phyloP scores from a whole-genome alignment of 2,888 invertebrate genomes.

The Steinernema carpocapsae region DNA sequence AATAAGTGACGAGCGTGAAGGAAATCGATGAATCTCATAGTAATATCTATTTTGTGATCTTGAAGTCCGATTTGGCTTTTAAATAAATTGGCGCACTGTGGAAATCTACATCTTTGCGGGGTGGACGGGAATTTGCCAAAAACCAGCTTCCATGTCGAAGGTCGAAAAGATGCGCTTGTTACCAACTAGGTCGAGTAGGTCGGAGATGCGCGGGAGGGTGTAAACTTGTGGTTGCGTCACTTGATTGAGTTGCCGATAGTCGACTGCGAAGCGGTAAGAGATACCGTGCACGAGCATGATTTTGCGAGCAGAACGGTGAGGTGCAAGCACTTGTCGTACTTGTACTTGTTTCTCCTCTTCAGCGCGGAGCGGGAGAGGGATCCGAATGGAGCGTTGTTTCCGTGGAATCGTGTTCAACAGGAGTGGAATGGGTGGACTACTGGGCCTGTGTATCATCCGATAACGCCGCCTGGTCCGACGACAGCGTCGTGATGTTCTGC shows the following conservation, averaged over 20 bases:
- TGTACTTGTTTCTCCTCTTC: constrained; percentile 37
- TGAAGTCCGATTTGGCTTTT: no score
- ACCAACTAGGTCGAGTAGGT: not conserved
- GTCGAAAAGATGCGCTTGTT: not conserved
- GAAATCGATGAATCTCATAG: no score
- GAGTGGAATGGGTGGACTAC: not conserved
- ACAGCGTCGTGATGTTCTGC: not conserved
- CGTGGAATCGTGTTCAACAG: no score
- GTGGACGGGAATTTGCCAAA: not conserved
- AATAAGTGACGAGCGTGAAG: no score
- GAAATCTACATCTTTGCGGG: not conserved
- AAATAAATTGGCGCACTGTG: no score
- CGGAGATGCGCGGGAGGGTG: not conserved
- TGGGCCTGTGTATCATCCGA: constrained; percentile 21
- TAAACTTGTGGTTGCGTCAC: not conserved
- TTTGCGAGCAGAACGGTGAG: constrained; percentile 39
- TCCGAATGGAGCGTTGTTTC: not conserved
- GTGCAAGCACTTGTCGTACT: constrained; percentile 35
- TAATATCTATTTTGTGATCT: no score
- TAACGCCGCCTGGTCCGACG: constrained; percentile 10
- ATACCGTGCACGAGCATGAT: not conserved
- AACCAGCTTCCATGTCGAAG: not conserved
- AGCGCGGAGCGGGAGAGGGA: not conserved
- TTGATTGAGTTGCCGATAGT: not conserved
- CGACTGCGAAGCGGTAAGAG: not conserved